Base-by-base conservation (phyloP, 2,113 vertebrate genomes). In the Motacilla tschutschensis region DNA sequence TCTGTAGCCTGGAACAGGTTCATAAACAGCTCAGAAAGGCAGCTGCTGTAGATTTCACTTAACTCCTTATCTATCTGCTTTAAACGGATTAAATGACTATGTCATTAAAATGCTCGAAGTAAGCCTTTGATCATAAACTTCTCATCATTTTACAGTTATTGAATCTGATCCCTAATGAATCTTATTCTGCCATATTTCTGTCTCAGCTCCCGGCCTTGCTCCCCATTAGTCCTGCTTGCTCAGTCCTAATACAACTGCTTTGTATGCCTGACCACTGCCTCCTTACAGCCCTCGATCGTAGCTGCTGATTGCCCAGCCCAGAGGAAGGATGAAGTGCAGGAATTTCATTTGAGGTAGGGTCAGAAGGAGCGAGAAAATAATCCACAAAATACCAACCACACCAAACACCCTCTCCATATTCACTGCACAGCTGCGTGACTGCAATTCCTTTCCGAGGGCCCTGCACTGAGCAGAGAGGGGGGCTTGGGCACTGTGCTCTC, bases 51-150 rank as follows among this genome's bases (percentile, higher is more conserved):
- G 88, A 90, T 89, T 94, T 92, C 86, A 83, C 72, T 94, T 91
- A 91, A 93, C 89, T 94, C 85, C 92, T 89, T 93, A 95, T 94
- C 87, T 83, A 85, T 92, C 88, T 88, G 90, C 83, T 83, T 74
- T 87, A 91, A 85, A 88, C 1, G 28, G 78, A 92, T 77, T 82
- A 85, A 92, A 83, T 18, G 59, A 73, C 48, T 79, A 80, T 86
- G 91, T 85, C 89, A 88, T 89, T 92, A 91, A 83, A 90, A 93
- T 51, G 89, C 90, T 93, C 48, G 8, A 94, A 94, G 91, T 88
- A 80, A 90, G 88, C 73, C 89, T 93, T 94, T 94, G 88, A 88
- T 92, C 89, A 85, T 84, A 90, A 95, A 94, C 94, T 87, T 86
- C 64, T 83, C 62, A 91, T 94, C 76, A 84, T 85, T 93, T 89